Evolutionary conservation across 2,797 vertebrate species (phyloP).

Genomic region (Cyprinodon diabolis): DNA sequence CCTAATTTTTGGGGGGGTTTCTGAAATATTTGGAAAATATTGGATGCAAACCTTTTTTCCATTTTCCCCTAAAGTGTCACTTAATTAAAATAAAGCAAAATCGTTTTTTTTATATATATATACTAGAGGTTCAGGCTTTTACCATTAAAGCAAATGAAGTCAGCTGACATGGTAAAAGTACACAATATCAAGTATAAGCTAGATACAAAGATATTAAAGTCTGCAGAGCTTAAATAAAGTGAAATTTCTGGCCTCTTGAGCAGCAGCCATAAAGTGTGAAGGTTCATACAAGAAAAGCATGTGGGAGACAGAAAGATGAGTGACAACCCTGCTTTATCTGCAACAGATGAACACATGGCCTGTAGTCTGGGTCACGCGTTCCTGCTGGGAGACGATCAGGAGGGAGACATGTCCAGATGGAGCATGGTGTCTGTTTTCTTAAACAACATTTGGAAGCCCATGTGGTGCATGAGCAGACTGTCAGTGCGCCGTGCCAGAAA

Average conservation of each 20-base stretch:
- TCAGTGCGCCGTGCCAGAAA: neutral
- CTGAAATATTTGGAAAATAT: neutral
- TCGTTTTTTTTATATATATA: neutral
- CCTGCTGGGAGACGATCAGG: neutral
- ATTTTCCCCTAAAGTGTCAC: too few relatives aligned
- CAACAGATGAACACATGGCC: neutral
- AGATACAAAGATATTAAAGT: neutral
- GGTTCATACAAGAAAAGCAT: neutral
- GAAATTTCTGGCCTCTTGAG: neutral
- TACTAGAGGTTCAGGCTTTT: neutral
- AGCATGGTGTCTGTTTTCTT: slow-evolving; percentile 1
- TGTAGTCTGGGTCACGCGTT: neutral
- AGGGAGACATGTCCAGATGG: neutral
- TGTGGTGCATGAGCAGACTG: neutral
- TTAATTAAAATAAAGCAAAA: too few relatives aligned
- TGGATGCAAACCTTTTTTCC: neutral
- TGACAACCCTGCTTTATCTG: neutral
- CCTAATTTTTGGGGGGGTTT: neutral
- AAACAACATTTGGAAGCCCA: neutral
- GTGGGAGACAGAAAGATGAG: neutral
- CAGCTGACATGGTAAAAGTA: neutral
- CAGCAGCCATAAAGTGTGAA: neutral
- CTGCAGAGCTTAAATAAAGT: neutral
- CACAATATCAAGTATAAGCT: neutral
- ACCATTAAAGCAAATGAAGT: neutral